Evolutionary conservation across 2,888 invertebrate species (phyloP).

Genomic region (Pollenia amentaria): DNA sequence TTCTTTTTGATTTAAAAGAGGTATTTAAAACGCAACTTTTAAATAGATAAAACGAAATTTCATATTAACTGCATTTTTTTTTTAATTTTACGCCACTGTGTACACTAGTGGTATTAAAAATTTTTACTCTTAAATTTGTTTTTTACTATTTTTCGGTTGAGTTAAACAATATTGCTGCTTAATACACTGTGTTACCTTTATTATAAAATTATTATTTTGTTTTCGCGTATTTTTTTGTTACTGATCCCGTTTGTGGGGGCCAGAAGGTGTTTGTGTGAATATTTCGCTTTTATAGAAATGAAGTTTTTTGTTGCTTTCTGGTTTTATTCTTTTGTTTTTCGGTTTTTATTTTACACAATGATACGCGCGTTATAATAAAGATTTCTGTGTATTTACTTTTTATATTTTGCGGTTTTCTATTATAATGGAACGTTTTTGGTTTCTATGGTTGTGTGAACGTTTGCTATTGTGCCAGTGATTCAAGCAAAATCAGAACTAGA

Average conservation of each 20-base stretch:
- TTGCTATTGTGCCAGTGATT: background rate
- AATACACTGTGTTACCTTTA: conserved; percentile 69
- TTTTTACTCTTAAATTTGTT: background rate
- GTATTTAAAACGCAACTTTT: too few species aligned
- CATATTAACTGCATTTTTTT: too few species aligned
- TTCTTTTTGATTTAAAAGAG: too few species aligned
- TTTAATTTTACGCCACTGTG: too few species aligned
- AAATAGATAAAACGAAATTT: too few species aligned
- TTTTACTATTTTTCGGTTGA: conserved; percentile 51
- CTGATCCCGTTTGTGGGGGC: conserved; percentile 20
- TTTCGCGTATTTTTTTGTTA: conserved; percentile 25
- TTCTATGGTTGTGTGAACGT: conserved; percentile 4
- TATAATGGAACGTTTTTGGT: conserved; percentile 55
- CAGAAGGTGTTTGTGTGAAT: conserved; percentile 38
- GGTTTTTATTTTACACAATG: conserved; percentile 47
- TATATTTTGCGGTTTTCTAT: conserved; percentile 61
- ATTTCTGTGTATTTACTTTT: conserved; percentile 61
- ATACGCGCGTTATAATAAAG: conserved; percentile 66
- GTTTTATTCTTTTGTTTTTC: conserved; percentile 52
- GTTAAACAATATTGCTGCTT: conserved; percentile 65
- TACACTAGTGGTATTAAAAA: too few species aligned
- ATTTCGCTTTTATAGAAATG: conserved; percentile 40
- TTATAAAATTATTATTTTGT: conserved; percentile 49
- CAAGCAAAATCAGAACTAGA: background rate
- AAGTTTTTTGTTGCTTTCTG: conserved; percentile 31